Evolutionary conservation across 2,888 invertebrate species (phyloP).

Genomic region (Nasonia oneida): DNA sequence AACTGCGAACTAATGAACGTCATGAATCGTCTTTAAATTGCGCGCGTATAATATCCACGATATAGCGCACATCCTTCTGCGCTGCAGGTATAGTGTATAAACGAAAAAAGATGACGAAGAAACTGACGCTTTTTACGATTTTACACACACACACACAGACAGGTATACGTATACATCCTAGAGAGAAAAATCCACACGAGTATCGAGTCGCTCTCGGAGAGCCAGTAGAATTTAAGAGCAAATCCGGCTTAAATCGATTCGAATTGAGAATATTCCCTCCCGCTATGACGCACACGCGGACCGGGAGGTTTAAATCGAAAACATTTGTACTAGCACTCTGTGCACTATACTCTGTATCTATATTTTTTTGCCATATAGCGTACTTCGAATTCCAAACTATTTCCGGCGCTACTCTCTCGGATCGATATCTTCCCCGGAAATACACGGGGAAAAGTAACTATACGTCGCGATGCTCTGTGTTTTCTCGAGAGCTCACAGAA

Average conservation of each 20-base stretch:
- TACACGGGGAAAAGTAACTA: conserved; percentile 33
- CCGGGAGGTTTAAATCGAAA: neutral
- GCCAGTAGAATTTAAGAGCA: neutral
- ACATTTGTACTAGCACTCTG: neutral
- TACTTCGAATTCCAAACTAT: neutral
- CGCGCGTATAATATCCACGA: neutral
- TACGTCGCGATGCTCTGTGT: neutral
- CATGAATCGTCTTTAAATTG: conserved; percentile 29
- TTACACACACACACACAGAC: neutral
- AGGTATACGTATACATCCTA: neutral
- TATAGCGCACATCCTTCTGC: neutral
- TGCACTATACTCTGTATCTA: neutral
- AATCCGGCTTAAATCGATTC: conserved; percentile 8
- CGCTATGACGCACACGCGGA: neutral
- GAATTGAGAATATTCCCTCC: neutral
- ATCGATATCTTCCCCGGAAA: neutral
- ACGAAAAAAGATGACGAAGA: too few species aligned
- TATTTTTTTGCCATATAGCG: neutral
- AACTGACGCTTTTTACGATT: neutral
- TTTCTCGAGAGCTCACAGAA: conserved; percentile 20
- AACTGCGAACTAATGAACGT: conserved; percentile 19
- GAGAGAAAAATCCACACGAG: neutral
- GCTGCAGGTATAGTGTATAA: neutral
- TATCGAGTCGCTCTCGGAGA: neutral
- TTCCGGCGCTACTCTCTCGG: neutral